Base-by-base conservation (phyloP, 2,113 vertebrate genomes). In the Perca fluviatilis region DNA sequence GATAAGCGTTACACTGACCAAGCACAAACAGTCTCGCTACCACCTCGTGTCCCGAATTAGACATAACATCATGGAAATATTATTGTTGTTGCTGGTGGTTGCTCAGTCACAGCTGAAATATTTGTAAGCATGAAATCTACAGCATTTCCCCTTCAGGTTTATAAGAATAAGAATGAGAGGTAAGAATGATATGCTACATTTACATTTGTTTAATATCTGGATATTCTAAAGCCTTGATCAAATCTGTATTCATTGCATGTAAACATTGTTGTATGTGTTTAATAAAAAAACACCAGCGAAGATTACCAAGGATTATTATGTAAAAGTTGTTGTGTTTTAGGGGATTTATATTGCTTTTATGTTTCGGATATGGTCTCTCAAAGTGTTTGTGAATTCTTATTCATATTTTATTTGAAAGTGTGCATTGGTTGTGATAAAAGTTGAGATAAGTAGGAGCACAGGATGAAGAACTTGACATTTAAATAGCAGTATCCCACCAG, bases 81-180 rank as follows among this genome's bases (percentile, higher is more conserved):
- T 18, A 79, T 69, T 83, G 69, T 73, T 81, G 79, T 27, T 79
- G 71, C 73, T 66, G 53, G 80, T 85, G 58, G 43, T 77, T 85
- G 69, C 73, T 72, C 49, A 58, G 63, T 81, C 72, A 67, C 60
- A 49, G 43, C 62, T 82, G 67, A 86, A 86, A 88, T 81, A 74
- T 87, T 85, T 73, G 54, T 76, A 68, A 67, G 46, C 86, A 57
- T 83, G n/a, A 89, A 88, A 84, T 88, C 40, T 50, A 58, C 51
- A 82, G 49, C 18, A 51, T 66, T 82, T 68, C 57, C 50, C 50
- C 89, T 67, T 62, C 33, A 73, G 71, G 49, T 33, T 46, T 19
- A n/a, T n/a, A n/a, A n/a, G n/a, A n/a, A n/a, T n/a, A n/a, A n/a
- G n/a, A n/a, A n/a, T n/a, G n/a, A n/a, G n/a, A n/a, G 25, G n/a